Evolutionary conservation across 2,888 invertebrate genomes (phyloP), one percentile per base, ranked within the genome.

Genomic region (Acanthosoma haemorrhoidale): DNA sequence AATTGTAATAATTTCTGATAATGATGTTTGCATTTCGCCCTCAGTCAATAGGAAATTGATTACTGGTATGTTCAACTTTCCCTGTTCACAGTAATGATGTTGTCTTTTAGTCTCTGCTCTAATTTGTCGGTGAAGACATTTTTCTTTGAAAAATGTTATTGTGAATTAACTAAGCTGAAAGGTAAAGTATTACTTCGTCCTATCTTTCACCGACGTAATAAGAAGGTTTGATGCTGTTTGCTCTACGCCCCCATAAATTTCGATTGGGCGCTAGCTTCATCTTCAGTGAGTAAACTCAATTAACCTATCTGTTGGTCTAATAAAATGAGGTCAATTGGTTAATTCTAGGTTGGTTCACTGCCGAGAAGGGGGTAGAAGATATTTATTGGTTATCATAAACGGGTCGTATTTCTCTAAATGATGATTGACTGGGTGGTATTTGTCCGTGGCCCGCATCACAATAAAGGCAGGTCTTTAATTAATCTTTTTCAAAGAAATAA

Each of bases 231-330:
- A 51, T 51, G 13, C 5, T 51, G 51, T 25, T 51, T 51, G n/a
- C n/a, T 18, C 25, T 25, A 25, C 5, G 51, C 51, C 29, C 13
- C 43, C 25, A 51, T 51, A 51, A 51, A 51, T 51, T 51, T 51
- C 29, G 51, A 25, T 51, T 51, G 29, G 51, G 29, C 51, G 29
- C 29, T 51, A 51, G 25, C 29, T 51, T 25, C 51, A n/a, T n/a
- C n/a, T n/a, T n/a, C 25, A 51, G 21, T 51, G 51, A 25, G 51
- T 51, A 25, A 51, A 51, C 51, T 51, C 51, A 51, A 51, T 51
- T 51, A 51, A 51, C 51, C 29, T 25, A 4, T n/a, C 13, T 25
- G 25, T 51, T 51, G 51, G 29, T n/a, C 51, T 51, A 51, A 51
- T 51, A 51, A 51, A 51, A 51, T 25, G 29, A 25, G 25, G 51